Evolutionary conservation across 2,797 vertebrate genomes (phyloP).

Genomic region (Acrossocheilus fasciatus): DNA sequence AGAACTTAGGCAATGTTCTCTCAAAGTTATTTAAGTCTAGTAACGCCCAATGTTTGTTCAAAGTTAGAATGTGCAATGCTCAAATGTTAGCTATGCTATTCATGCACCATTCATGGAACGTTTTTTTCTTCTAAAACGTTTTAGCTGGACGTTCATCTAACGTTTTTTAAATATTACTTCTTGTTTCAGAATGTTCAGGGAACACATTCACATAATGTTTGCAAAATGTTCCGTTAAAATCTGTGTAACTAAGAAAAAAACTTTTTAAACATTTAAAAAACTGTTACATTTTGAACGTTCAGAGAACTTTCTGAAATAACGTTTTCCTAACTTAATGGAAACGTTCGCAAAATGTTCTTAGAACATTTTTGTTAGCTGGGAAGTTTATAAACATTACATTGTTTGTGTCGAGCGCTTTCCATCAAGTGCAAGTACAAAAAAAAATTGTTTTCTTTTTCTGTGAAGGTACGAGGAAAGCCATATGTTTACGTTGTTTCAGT

Average conservation of each 20-base stretch:
- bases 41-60: not conserved
- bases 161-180: not conserved
- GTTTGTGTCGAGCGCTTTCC: not conserved
- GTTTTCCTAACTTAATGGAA: not conserved
- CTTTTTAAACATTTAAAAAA: too few species aligned
- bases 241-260: too few species aligned
- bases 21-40: not conserved
- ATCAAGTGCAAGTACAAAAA: conserved; percentile 12
- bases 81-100: not conserved
- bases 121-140: not conserved
- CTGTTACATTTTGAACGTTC: too few species aligned
- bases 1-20: not conserved
- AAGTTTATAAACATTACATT: not conserved
- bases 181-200: not conserved
- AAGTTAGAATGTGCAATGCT: not conserved
- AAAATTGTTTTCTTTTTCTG: not conserved
- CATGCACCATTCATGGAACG: not conserved
- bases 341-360: not conserved
- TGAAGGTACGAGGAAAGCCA: conserved; percentile 41
- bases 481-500: conserved; percentile 36
- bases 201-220: not conserved
- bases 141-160: not conserved
- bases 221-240: not conserved
- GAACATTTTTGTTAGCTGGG: not conserved
- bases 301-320: not conserved